phyloP scores from a whole-genome alignment of 2,888 invertebrate genomes.

The Idaea biselata region DNA sequence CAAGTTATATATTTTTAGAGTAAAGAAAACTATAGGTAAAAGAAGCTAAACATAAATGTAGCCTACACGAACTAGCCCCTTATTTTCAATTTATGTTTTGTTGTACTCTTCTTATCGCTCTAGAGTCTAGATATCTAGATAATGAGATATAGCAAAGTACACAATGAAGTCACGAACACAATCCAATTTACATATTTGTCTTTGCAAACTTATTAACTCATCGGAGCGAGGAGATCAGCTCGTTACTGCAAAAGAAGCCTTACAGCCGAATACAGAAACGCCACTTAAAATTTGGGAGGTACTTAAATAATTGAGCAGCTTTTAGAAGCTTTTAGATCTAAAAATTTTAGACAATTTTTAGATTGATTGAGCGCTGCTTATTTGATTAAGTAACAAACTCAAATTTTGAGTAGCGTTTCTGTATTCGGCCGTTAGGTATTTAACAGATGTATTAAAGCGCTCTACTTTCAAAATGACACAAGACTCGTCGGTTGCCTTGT shows the following conservation, averaged over 20 bases:
- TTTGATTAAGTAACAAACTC: too few relatives aligned
- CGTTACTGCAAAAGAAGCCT: neutral
- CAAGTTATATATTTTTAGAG: neutral
- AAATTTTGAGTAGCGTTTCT: too few relatives aligned
- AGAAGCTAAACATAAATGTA: neutral
- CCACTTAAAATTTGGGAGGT: too few relatives aligned
- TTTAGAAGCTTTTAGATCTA: too few relatives aligned
- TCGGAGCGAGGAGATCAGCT: slow-evolving; percentile 6
- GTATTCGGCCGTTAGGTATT: too few relatives aligned
- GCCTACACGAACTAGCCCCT: neutral
- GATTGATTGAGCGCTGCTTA: too few relatives aligned
- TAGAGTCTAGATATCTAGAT: neutral
- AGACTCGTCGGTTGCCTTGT: too few relatives aligned
- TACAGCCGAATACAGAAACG: too few relatives aligned
- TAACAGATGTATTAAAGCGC: neutral
- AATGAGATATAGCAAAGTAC: slow-evolving; percentile 20
- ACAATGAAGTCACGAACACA: slow-evolving; percentile 56
- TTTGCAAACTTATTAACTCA: slow-evolving; percentile 35
- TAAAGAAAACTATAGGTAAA: neutral
- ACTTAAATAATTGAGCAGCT: too few relatives aligned
- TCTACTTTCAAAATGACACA: neutral
- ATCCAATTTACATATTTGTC: slow-evolving; percentile 39
- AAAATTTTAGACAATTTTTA: too few relatives aligned
- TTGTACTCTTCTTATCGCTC: neutral
- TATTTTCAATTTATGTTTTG: neutral